Percentiles rank a stretch among this genome's conserved stretches.
phyloP scores from a whole-genome alignment of 2,888 invertebrate genomes.

The Didymodactylos carnosus region DNA sequence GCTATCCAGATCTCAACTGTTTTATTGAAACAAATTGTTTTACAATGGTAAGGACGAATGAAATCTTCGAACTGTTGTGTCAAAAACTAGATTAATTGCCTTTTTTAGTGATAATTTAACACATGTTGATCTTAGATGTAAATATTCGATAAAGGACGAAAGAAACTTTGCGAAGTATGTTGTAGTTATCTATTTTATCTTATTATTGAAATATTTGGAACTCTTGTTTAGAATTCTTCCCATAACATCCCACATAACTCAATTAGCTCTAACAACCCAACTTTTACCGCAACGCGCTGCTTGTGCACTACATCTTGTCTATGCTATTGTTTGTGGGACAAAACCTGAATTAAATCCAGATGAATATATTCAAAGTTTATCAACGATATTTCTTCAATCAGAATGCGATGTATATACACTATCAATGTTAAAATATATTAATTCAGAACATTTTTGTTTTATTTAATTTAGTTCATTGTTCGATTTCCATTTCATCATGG shows the following conservation, averaged over 20 bases:
- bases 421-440: background rate
- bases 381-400: background rate
- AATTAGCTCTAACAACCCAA: background rate
- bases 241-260: background rate
- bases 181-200: background rate
- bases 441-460: background rate
- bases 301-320: background rate
- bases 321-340: background rate
- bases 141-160: background rate
- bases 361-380: background rate
- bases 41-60: background rate
- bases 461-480: slow-evolving; percentile 5
- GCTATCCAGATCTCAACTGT: slow-evolving; percentile 9
- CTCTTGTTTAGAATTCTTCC: background rate
- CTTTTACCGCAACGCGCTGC: background rate
- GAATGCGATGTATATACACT: background rate
- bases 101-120: background rate
- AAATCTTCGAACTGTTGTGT: too few species aligned
- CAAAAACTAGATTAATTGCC: too few species aligned
- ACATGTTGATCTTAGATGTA: background rate
- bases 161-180: background rate
- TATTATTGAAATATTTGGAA: background rate
- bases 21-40: slow-evolving; percentile 1
- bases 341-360: background rate
- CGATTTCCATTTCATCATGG: slow-evolving; percentile 11